A percentile compares a stretch with the other conserved stretches of the same genome.
phyloP scores from a whole-genome alignment of 2,113 vertebrate genomes.

The Nothocercus julius region DNA sequence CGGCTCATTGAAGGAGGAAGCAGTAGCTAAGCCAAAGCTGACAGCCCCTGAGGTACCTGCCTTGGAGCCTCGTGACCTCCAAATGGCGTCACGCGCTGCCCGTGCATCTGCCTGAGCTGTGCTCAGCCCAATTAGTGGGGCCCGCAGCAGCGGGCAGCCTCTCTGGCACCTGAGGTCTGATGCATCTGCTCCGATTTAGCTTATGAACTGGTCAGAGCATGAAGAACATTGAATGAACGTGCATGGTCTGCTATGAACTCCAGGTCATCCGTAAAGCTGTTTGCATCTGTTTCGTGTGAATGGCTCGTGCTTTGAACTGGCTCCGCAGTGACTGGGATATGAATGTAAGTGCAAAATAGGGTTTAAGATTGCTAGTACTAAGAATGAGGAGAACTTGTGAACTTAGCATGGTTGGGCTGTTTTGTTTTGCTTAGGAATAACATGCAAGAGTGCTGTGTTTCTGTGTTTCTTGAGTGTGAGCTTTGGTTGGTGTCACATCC shows the following conservation, averaged over 20 bases:
- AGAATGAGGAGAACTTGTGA: background rate
- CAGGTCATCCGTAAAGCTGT: background rate
- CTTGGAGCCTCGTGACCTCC: background rate
- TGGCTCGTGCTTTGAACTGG: background rate
- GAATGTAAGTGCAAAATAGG: background rate
- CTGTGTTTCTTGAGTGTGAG: accelerated
- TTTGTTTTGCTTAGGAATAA: background rate
- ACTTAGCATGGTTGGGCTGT: background rate
- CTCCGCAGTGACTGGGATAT: background rate
- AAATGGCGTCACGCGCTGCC: background rate
- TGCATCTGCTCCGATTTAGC: background rate
- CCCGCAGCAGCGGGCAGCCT: background rate
- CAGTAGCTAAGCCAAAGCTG: background rate
- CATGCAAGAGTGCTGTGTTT: background rate
- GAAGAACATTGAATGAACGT: background rate
- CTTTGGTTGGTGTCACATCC: background rate
- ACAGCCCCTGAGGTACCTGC: background rate
- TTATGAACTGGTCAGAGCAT: background rate
- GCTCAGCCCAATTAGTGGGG: background rate
- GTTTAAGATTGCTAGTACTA: background rate
- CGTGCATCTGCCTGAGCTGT: accelerated
- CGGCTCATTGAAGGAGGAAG: background rate
- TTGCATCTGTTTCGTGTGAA: background rate
- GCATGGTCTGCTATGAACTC: background rate
- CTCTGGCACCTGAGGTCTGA: background rate